Evolutionary conservation across 2,888 invertebrate species (phyloP), one percentile per base, ranked within the genome.

Genomic region (Psococerastis gibbosa): DNA sequence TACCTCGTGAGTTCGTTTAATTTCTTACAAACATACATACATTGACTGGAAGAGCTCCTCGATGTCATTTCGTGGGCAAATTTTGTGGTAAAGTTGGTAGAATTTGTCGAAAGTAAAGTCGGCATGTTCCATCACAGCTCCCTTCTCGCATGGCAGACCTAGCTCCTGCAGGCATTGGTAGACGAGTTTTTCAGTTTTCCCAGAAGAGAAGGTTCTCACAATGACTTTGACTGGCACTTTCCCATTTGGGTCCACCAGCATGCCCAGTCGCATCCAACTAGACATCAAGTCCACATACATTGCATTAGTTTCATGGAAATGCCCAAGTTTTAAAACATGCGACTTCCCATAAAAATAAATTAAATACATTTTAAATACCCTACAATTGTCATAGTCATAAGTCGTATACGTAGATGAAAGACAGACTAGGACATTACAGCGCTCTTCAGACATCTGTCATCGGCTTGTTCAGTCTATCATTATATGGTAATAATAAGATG

Each of bases 61-160:
- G 53, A 98, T 97, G 61, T 99, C 98, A 56, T 92, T 94, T 54
- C 98, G 73, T 2, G 98, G 98, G 58, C 97, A 98, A 56, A 98
- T 95, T 68, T 94, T 97, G 62, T 95, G 94, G 63, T 98, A 98
- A 9, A 98, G 69, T 43, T 87, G 82, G 64, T 97, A 95, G 65
- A 99, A 99, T 62, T 95, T 95, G 53, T 98, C 97, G 59, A 97
- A 98, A 1, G 95, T 97, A 60, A 98, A 97, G 42, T 84, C 84
- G 16, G 78, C 82, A 42, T 78, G 82, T 56, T 95, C 94, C 65
- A 99, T 91, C 32, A 82, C 84, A 58, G 94, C 97, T 59, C 72
- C 73, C 63, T 92, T 92, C 46, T 88, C 92, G 48, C 84, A 82
- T 0, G 97, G 94, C 50, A 99, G 71, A 18, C 83, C 89, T 49